Evolutionary conservation across 2,888 invertebrate species (phyloP), one percentile per base, ranked within the genome.

Genomic region (Ochlodes sylvanus): DNA sequence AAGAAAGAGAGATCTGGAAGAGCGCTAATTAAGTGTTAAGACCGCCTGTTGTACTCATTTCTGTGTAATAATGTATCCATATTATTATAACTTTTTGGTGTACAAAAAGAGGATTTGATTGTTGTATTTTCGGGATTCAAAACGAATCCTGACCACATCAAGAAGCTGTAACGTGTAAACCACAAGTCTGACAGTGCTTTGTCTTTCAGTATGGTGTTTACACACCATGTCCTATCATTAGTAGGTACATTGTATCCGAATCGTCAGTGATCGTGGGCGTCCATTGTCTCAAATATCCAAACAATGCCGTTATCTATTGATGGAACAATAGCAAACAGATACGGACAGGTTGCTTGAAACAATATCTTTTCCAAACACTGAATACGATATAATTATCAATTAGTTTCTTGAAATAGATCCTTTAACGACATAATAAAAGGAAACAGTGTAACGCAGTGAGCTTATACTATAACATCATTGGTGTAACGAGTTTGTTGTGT

Each of bases 291-390:
- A 62, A 44, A 54, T 63, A 73, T 71, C 50, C 69, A 67, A 70
- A 76, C 76, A 75, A 76, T 76, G 74, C 71, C 60, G 68, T 70
- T 72, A 69, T 70, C 70, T 69, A 38, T 41, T 17, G 57, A 65
- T 38, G 47, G 71, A 67, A 76, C 73, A 76, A 76, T 73, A 63
- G 71, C 42, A 55, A 64, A 68, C 69, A 68, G 61, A 42, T 67
- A 71, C 58, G 63, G 17, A 60, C 68, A 69, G 42, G 34, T 71
- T 69, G 62, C n/a, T 64, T 5, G 15, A 54, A 1, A 42, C 56
- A 57, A 38, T 21, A 58, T 12, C 7, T 42, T 17, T 57, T 14
- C 4, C 1, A 7, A 17, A 41, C 14, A 58, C 52, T n/a, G 55
- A 56, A 9, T 34, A 56, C 32, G 34, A 34, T 21, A 56, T 56